These are phyloP conservation scores for Coregonus clupeaformis DNA, from an alignment of 2,113 vertebrate genomes.

Conservation along the genomic window DNA sequence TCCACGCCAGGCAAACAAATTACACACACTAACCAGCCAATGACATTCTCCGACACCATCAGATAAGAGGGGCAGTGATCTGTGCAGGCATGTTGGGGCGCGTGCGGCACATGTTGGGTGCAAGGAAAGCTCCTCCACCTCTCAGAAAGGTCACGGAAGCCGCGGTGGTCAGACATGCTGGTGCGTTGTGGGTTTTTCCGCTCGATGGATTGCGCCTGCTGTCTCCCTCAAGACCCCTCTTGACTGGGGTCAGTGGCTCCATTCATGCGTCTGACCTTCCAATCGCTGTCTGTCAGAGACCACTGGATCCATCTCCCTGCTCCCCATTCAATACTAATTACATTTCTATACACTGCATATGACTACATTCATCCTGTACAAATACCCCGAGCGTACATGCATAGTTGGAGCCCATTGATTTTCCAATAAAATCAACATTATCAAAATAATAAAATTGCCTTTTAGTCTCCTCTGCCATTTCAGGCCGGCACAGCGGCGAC, in stretches of 20 bases:
- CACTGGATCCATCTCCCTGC: constrained; percentile 1
- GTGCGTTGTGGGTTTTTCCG: neutral
- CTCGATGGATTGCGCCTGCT: neutral
- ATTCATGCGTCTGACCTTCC: constrained; percentile 12
- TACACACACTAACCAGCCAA: neutral
- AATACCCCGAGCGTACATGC: constrained; percentile 32
- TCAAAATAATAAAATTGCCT: constrained; percentile 46
- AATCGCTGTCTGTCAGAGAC: constrained; percentile 10
- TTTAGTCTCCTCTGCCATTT: constrained; percentile 41
- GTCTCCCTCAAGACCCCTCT: neutral
- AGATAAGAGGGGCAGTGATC: neutral
- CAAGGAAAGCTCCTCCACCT: neutral
- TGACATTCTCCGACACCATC: neutral
- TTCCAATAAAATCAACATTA: constrained; percentile 53
- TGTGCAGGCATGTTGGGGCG: neutral
- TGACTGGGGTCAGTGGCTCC: neutral
- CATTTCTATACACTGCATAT: constrained; percentile 8
- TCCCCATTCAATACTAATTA: constrained; percentile 23
- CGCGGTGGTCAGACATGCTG: neutral
- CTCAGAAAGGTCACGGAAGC: neutral
- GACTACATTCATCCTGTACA: constrained; percentile 21
- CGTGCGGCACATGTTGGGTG: neutral
- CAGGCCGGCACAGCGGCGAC: constrained; percentile 7
- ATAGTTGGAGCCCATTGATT: constrained; percentile 32
- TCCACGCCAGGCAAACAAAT: neutral